Evolutionary conservation across 2,113 vertebrate species (phyloP).

Genomic region (Engraulis encrasicolus): DNA sequence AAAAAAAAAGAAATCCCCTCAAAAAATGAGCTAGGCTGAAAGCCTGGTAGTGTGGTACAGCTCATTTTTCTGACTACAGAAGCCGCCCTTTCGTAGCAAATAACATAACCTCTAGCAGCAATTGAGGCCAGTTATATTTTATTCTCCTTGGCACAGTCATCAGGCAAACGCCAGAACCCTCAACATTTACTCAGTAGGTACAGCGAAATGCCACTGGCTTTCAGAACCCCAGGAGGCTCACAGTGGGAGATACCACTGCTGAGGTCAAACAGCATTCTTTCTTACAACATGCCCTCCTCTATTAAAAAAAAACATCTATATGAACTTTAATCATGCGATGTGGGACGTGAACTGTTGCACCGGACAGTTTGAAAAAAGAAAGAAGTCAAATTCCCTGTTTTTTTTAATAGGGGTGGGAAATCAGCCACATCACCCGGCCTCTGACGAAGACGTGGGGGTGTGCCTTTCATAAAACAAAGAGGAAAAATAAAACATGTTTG

Average conservation of each 20-base stretch:
- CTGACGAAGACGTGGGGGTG: not conserved
- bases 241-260: conserved; percentile 86
- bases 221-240: conserved; percentile 74
- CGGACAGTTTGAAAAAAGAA: conserved; percentile 43
- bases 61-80: conserved; percentile 22
- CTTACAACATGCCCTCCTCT: conserved; percentile 66
- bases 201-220: conserved; percentile 85
- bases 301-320: conserved; percentile 21
- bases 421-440: conserved; percentile 29
- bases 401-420: conserved; percentile 48
- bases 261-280: conserved; percentile 86
- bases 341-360: conserved; percentile 37
- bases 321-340: conserved; percentile 44
- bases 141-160: conserved; percentile 80
- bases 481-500: conserved; percentile 43
- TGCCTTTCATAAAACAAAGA: conserved; percentile 42
- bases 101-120: conserved; percentile 21
- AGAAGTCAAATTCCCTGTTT: conserved; percentile 41
- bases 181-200: conserved; percentile 84
- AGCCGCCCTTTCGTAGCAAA: conserved; percentile 12
- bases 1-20: conserved; percentile 5
- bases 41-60: conserved; percentile 9
- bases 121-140: conserved; percentile 77
- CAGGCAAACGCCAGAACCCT: conserved; percentile 77
- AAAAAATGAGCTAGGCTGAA: not conserved